phyloP scores from a whole-genome alignment of 2,888 invertebrate species.

The Tachina fera region DNA sequence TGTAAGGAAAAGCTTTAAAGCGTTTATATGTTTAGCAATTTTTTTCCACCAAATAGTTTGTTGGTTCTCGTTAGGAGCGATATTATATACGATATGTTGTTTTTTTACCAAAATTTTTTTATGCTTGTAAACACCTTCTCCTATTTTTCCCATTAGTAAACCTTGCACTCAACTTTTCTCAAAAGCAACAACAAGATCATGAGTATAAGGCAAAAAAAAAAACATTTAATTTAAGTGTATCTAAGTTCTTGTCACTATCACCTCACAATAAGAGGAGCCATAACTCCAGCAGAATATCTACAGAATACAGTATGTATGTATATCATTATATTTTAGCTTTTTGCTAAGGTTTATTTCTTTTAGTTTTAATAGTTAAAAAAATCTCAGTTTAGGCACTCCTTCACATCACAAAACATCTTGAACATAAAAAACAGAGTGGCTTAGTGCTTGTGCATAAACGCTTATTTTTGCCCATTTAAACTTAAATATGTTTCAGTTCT shows the following conservation, averaged over 20 bases:
- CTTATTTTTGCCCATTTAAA: slow-evolving; percentile 55
- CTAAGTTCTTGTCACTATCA: slow-evolving; percentile 67
- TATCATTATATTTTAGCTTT: slow-evolving; percentile 36
- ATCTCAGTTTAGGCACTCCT: slow-evolving; percentile 66
- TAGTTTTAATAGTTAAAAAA: slow-evolving; percentile 33
- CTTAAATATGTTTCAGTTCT: slow-evolving; percentile 61
- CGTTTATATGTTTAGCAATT: slow-evolving; percentile 16
- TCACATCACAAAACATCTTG: slow-evolving; percentile 43
- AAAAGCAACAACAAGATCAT: slow-evolving; percentile 23
- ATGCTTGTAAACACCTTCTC: slow-evolving; percentile 63
- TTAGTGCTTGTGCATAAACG: slow-evolving; percentile 26
- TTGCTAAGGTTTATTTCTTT: slow-evolving; percentile 34
- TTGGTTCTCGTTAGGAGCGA: slow-evolving; percentile 37
- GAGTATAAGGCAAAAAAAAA: slow-evolving; percentile 43
- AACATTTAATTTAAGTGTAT: slow-evolving; percentile 60
- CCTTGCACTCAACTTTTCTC: slow-evolving; percentile 42
- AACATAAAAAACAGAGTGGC: background rate
- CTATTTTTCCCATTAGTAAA: slow-evolving; percentile 22
- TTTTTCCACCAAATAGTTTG: background rate
- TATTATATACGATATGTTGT: background rate
- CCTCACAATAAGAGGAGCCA: slow-evolving; percentile 18
- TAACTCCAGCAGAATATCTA: slow-evolving; percentile 5
- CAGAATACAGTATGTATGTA: slow-evolving; percentile 43
- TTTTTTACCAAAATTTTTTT: slow-evolving; percentile 15
- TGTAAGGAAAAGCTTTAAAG: slow-evolving; percentile 49